These are phyloP conservation scores for Spodoptera picta DNA, from an alignment of 2,888 invertebrate species.

Conservation along the genomic window DNA sequence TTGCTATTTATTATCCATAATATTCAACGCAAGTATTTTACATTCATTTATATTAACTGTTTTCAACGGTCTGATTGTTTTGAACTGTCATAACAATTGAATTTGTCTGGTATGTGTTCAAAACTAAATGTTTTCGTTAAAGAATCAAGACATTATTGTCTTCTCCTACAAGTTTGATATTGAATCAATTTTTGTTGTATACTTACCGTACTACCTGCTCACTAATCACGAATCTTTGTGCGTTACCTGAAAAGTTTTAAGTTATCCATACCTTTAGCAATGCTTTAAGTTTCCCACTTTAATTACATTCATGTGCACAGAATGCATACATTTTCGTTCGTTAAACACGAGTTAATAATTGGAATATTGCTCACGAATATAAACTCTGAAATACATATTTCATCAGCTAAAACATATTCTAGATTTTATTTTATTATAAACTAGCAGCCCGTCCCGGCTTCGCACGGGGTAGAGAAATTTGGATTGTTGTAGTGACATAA, in stretches of 20 bases:
- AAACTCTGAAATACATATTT: constrained; percentile 39
- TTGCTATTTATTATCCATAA: neutral
- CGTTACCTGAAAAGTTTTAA: constrained; percentile 33
- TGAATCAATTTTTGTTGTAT: constrained; percentile 27
- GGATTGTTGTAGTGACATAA: too few species aligned
- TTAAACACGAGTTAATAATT: constrained; percentile 22
- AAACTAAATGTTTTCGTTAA: constrained; percentile 31
- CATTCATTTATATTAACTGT: too few species aligned
- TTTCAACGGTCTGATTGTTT: neutral
- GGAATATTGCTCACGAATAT: constrained; percentile 32
- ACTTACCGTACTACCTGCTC: constrained; percentile 29
- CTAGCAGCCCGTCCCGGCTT: too few species aligned
- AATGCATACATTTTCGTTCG: constrained; percentile 36
- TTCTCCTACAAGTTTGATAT: constrained; percentile 45
- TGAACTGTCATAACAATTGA: neutral
- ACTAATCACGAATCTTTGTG: constrained; percentile 28
- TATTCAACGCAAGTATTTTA: constrained; percentile 4
- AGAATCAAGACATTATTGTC: constrained; percentile 37
- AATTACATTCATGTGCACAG: constrained; percentile 28
- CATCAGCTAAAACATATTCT: too few species aligned
- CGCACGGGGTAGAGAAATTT: too few species aligned
- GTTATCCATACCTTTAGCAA: constrained; percentile 13
- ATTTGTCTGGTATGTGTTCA: constrained; percentile 29
- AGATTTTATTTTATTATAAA: too few species aligned
- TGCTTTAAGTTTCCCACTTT: constrained; percentile 21